These are phyloP conservation scores for Habropoda laboriosa DNA, from an alignment of 1,140 invertebrate species.

Conservation along the genomic window DNA sequence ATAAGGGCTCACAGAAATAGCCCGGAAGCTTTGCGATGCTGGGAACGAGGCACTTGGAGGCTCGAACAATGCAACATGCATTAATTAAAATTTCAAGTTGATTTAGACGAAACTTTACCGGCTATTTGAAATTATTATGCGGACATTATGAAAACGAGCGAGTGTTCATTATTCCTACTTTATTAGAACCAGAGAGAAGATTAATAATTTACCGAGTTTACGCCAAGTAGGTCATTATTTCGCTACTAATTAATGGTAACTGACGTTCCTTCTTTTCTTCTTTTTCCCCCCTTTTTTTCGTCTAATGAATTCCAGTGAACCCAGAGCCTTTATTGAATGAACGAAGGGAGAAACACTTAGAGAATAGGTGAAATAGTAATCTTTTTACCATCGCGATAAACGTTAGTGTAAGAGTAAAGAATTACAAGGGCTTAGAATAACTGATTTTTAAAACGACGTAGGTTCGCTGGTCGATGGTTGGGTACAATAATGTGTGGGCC, in stretches of 20 bases:
- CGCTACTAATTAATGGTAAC: conserved; percentile 4
- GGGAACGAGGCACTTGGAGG: neutral
- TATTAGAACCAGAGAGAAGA: neutral
- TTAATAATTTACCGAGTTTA: conserved; percentile 8
- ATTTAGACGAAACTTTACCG: neutral
- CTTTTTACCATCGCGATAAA: too few species aligned
- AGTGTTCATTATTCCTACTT: conserved; percentile 5
- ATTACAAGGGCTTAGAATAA: too few species aligned
- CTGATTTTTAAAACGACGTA: too few species aligned
- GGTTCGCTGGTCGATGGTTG: too few species aligned
- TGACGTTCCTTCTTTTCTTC: neutral
- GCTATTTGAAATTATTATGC: conserved; percentile 3
- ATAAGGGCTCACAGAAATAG: conserved; percentile 27
- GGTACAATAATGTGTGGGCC: too few species aligned
- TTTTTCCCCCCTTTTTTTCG: neutral
- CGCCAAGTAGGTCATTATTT: conserved; percentile 6
- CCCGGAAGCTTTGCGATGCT: neutral
- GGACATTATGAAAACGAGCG: neutral
- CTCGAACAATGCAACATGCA: neutral
- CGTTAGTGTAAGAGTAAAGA: too few species aligned
- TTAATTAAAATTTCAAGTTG: conserved; percentile 28
- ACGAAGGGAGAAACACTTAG: too few species aligned
- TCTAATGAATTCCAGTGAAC: neutral
- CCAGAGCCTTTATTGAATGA: too few species aligned
- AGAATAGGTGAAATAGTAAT: too few species aligned